These are phyloP conservation scores for Eupithecia inturbata DNA, from an alignment of 2,888 invertebrate species.

Conservation along the genomic window DNA sequence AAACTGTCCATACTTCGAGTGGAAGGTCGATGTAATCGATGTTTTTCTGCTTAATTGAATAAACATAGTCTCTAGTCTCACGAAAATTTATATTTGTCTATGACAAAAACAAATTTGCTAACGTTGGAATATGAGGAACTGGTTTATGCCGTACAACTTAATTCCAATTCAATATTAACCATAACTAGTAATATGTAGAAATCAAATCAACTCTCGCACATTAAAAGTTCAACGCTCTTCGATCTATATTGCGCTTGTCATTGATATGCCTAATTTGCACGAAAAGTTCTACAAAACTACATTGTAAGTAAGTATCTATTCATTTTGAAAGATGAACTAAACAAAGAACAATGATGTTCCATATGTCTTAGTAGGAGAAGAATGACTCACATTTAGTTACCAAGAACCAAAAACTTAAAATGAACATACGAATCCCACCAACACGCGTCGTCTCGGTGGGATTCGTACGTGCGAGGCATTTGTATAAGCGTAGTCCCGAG, in stretches of 20 bases:
- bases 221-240: constrained; percentile 58
- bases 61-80: not conserved
- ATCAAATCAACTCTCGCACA: constrained; percentile 46
- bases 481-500: too few relatives aligned
- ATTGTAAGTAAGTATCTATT: not conserved
- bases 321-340: constrained; percentile 10
- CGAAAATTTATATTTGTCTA: not conserved
- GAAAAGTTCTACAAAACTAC: not conserved
- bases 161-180: constrained; percentile 2
- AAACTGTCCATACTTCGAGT: constrained; percentile 35
- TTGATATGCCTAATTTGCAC: constrained; percentile 49
- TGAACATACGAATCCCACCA: not conserved
- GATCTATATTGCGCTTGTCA: constrained; percentile 55
- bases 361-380: not conserved
- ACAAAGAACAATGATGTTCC: constrained; percentile 16
- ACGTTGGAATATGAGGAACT: not conserved
- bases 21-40: constrained; percentile 4
- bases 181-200: not conserved
- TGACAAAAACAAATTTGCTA: not conserved
- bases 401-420: not conserved
- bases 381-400: not conserved
- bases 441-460: too few relatives aligned
- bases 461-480: too few relatives aligned
- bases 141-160: not conserved
- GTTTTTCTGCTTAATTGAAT: constrained; percentile 9